Conservation (phyloP, 2,113 vertebrate genomes). For the Ciconia boyciana region DNA sequence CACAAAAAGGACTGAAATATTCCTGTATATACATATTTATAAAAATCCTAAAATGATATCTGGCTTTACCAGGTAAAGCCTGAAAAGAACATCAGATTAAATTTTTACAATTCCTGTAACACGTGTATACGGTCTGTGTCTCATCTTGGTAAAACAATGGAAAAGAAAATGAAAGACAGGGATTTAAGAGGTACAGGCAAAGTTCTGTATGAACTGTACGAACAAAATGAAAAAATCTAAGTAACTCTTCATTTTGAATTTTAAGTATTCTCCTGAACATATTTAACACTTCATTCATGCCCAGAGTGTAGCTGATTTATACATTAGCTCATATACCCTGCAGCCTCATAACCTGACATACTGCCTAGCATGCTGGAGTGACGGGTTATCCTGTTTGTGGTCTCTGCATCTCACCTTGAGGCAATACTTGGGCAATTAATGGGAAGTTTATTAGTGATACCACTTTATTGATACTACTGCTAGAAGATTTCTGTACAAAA, state of each 20-base stretch:
- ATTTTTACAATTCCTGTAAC: not conserved
- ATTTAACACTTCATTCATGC: slow-evolving; percentile 29
- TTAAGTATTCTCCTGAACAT: not conserved
- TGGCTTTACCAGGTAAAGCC: not conserved
- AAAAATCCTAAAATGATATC: not conserved
- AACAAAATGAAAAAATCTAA: not conserved
- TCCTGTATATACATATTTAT: not conserved
- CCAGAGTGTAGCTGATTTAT: slow-evolving; percentile 12
- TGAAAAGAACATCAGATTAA: not conserved
- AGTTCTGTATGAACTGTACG: not conserved
- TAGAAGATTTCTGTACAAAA: not conserved
- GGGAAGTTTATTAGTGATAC: slow-evolving; percentile 55
- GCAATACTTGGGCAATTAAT: slow-evolving; percentile 43
- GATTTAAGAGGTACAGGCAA: not conserved
- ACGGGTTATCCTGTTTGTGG: slow-evolving; percentile 5
- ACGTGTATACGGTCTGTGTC: not conserved
- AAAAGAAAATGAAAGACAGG: not conserved
- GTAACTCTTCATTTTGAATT: not conserved
- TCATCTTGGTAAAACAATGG: not conserved
- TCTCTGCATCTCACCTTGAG: not conserved
- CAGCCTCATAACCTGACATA: slow-evolving; percentile 7
- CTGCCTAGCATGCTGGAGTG: not conserved
- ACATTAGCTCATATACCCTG: not conserved
- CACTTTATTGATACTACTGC: slow-evolving; percentile 20
- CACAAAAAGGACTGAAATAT: not conserved